Conservation (phyloP, 37 sponge, comb jelly and placozoan genomes). For the Hexactinellida sp. region DNA sequence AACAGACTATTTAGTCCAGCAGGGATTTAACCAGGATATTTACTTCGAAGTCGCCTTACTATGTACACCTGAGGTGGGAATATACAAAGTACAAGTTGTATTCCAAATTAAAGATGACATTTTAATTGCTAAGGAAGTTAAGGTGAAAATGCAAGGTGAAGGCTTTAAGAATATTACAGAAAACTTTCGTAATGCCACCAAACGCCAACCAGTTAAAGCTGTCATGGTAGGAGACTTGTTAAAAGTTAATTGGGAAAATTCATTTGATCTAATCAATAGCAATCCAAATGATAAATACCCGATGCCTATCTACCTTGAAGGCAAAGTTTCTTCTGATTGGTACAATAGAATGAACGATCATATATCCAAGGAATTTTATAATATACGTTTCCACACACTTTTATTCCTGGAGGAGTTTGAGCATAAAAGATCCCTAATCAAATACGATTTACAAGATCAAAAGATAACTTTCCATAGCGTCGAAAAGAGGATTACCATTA, state of each 20-base stretch:
- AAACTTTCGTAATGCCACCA: background rate
- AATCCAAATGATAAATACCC: background rate
- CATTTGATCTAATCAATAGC: background rate
- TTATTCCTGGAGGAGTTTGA: background rate
- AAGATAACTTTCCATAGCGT: background rate
- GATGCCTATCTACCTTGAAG: background rate
- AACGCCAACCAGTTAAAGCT: background rate
- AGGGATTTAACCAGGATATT: background rate
- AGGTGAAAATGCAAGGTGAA: background rate
- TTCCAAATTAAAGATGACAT: background rate
- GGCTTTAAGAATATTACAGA: background rate
- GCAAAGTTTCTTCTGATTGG: background rate
- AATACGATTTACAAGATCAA: background rate
- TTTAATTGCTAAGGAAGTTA: background rate
- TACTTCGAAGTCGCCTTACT: background rate
- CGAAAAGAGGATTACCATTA: background rate
- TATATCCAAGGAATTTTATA: background rate
- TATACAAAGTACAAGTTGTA: background rate
- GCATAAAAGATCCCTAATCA: background rate
- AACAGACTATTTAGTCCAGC: background rate
- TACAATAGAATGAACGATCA: background rate
- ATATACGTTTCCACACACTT: background rate
- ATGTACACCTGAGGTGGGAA: background rate
- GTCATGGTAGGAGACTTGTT: background rate
- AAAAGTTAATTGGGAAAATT: background rate